A percentile compares a stretch with the other conserved stretches of the same genome.
Conservation (phyloP, 2,888 invertebrate species). For the Camptogramma bilineatum region DNA sequence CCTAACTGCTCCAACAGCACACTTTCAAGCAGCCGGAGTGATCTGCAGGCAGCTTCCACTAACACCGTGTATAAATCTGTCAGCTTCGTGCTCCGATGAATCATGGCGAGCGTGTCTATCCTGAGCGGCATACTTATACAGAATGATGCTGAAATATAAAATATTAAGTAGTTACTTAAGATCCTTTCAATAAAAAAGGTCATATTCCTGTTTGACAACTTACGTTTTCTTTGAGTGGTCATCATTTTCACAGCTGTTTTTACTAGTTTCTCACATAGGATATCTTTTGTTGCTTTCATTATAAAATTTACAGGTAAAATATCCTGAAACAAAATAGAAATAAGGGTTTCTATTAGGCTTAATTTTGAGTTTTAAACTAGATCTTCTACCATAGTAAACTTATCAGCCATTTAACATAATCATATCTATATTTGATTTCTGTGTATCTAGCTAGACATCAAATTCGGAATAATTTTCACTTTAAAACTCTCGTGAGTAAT, state of each 20-base stretch:
- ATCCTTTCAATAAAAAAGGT: background rate
- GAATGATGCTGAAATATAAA: conserved; percentile 65
- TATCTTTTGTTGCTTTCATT: conserved; percentile 86
- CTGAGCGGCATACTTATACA: conserved; percentile 87
- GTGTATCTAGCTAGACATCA: too few relatives aligned
- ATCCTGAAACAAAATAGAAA: conserved; percentile 73
- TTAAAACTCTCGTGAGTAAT: too few relatives aligned
- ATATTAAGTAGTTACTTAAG: background rate
- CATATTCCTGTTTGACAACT: conserved; percentile 45
- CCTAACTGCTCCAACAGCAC: conserved; percentile 86
- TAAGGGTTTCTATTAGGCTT: background rate
- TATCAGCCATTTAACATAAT: too few relatives aligned
- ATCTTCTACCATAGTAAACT: too few relatives aligned
- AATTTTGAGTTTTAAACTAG: too few relatives aligned
- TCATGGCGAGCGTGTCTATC: conserved; percentile 90
- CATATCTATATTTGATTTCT: too few relatives aligned
- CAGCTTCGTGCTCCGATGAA: conserved; percentile 87
- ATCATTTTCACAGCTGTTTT: conserved; percentile 85
- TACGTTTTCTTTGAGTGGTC: conserved; percentile 88
- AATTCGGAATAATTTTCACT: too few relatives aligned
- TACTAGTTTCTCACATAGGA: conserved; percentile 79
- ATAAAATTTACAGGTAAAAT: conserved; percentile 86
- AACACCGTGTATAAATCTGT: conserved; percentile 89
- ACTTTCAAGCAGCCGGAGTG: conserved; percentile 88
- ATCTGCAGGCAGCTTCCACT: conserved; percentile 90